Evolutionary conservation across 2,113 vertebrate genomes (phyloP).

Genomic region (Nematolebias whitei): DNA sequence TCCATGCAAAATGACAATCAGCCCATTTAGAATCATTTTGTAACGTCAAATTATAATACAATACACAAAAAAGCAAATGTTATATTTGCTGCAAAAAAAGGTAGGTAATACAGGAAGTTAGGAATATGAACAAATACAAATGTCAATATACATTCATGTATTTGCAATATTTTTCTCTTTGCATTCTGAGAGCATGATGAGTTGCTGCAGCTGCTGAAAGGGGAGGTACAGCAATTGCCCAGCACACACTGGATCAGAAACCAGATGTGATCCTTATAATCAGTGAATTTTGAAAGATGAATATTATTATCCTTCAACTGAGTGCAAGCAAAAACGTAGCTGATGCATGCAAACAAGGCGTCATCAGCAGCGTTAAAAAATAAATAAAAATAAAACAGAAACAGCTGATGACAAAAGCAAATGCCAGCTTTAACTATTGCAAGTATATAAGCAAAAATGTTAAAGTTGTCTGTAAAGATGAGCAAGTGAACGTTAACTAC

Average conservation of each 20-base stretch:
- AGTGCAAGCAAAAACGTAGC: constrained; percentile 25
- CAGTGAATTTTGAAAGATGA: constrained; percentile 46
- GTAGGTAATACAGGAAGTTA: too few species aligned
- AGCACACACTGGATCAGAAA: constrained; percentile 31
- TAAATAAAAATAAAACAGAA: too few species aligned
- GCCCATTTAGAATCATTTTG: too few species aligned
- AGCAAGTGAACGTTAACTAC: background rate
- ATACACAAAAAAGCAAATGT: too few species aligned
- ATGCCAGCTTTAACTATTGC: background rate
- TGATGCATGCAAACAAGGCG: constrained; percentile 32
- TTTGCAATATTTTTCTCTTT: constrained; percentile 24
- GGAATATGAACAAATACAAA: background rate
- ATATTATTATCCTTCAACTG: constrained; percentile 37
- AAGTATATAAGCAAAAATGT: constrained; percentile 1
- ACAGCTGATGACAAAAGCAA: constrained; percentile 15
- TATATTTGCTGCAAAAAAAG: too few species aligned
- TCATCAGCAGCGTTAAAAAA: constrained; percentile 17
- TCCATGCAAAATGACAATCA: background rate
- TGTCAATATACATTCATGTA: constrained; percentile 10
- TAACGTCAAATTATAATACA: too few species aligned
- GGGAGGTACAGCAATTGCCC: constrained; percentile 42
- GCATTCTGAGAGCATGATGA: constrained; percentile 28
- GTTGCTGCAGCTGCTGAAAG: constrained; percentile 52
- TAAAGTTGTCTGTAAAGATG: background rate
- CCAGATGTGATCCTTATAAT: constrained; percentile 53